These are phyloP conservation scores for Miltochrista miniata DNA, from an alignment of 2,888 invertebrate species.

Conservation along the genomic window DNA sequence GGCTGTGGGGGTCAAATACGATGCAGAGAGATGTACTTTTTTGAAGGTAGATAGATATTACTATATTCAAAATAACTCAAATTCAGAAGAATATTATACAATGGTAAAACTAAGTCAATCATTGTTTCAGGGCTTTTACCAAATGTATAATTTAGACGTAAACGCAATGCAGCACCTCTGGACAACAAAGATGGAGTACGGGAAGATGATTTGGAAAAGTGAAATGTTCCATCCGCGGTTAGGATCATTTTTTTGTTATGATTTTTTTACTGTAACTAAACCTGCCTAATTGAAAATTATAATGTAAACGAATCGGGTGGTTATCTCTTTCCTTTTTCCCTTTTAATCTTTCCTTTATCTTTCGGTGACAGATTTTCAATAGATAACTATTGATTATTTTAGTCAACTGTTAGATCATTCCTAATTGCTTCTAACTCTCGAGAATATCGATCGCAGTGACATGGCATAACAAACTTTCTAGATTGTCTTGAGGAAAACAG, in stretches of 20 bases:
- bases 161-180: constrained; percentile 1
- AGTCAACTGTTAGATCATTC: no score
- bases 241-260: not conserved
- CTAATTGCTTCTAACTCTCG: no score
- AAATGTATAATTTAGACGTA: not conserved
- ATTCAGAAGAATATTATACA: no score
- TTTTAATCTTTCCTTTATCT: no score
- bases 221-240: not conserved
- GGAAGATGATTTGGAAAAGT: not conserved
- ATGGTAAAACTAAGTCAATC: not conserved
- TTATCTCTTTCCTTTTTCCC: no score
- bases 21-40: constrained; percentile 23
- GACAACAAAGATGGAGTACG: not conserved
- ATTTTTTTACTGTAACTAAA: not conserved
- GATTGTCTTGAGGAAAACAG: no score
- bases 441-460: no score
- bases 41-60: constrained; percentile 17
- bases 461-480: no score
- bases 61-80: no score
- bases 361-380: no score
- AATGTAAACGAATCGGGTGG: no score
- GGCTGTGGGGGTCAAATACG: constrained; percentile 21
- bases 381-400: no score
- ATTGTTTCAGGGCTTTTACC: not conserved
- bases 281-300: not conserved